Evolutionary conservation across 1,140 invertebrate genomes (phyloP), one percentile per base, ranked within the genome.

Genomic region (Bombyx mandarina): DNA sequence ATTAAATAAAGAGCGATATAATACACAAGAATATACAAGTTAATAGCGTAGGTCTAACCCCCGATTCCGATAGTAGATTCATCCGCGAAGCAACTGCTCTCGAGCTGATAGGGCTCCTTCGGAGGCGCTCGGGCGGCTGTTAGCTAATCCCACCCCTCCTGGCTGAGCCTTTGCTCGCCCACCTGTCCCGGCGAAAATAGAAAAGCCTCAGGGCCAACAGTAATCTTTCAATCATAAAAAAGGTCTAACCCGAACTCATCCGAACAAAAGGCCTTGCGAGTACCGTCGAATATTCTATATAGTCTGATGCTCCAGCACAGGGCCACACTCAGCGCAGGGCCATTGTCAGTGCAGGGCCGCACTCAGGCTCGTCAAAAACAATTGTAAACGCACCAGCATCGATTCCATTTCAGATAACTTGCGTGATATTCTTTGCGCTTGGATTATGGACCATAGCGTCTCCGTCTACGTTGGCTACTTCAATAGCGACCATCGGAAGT

Each of bases 361-460:
- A 18, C 12, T 50, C 45, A 2, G 8, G n/a, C 8, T 46, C n/a
- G 8, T 0, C n/a, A n/a, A 1, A 46, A 8, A 1, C 3, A 3
- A n/a, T 9, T 47, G 42, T 7, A 45, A 52, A n/a, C 22, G 10
- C 35, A 52, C 53, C 12, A 12, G 54, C 58, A 54, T 50, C 7
- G 12, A 50, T 50, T 5, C 7, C 8, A 12, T 74, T 73, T 43
- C 63, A 81, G 78, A 48, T 73, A 3, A 42, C 62, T 26, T 71
- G 71, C 47, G 48, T 56, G 0, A 4, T 65, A 0, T 22, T 66
- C 0, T 73, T 75, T 35, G 61, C 57, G 0, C 35, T 82, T 4
- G 63, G 75, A 3, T 49, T 82, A 3, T 79, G 77, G 77, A 52
- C 68, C 5, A 75, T 79, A 42, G 66, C 65, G 0, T 78, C 77